A percentile compares a stretch with the other conserved stretches of the same genome.
Evolutionary conservation across 2,113 vertebrate species (phyloP).

Genomic region (Spizaetus ornatus): DNA sequence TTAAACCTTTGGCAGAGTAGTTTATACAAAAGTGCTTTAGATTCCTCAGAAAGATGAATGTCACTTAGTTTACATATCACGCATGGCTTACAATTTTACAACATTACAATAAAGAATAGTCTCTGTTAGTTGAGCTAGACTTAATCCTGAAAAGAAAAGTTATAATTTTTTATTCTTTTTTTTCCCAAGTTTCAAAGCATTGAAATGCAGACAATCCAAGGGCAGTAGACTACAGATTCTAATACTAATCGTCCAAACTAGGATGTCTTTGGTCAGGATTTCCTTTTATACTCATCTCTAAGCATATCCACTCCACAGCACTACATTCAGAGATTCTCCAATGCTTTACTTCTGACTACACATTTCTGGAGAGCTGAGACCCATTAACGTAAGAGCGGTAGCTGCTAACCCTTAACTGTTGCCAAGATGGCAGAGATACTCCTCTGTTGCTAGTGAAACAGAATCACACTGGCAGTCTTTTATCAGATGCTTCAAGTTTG

Average conservation of each 20-base stretch:
- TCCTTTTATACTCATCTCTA: neutral
- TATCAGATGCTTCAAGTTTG: neutral
- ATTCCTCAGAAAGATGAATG: neutral
- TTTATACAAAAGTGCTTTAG: neutral
- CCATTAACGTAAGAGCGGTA: rapidly evolving
- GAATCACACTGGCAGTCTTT: neutral
- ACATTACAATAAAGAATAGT: neutral
- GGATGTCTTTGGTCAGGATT: neutral
- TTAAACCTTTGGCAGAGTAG: neutral
- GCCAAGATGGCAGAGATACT: neutral
- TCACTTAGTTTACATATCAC: neutral
- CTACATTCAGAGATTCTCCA: neutral
- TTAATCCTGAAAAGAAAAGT: neutral
- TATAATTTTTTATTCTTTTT: neutral
- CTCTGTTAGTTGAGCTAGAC: neutral
- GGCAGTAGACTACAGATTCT: neutral
- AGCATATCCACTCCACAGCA: neutral
- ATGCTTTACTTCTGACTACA: neutral
- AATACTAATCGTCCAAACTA: neutral
- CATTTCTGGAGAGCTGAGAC: neutral
- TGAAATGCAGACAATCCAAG: neutral
- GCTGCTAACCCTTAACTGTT: neutral
- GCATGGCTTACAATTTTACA: neutral
- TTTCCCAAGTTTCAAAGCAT: neutral
- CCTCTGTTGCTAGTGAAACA: neutral